Base-by-base conservation (phyloP, 2,797 vertebrate species). In the Pseudopleuronectes americanus region DNA sequence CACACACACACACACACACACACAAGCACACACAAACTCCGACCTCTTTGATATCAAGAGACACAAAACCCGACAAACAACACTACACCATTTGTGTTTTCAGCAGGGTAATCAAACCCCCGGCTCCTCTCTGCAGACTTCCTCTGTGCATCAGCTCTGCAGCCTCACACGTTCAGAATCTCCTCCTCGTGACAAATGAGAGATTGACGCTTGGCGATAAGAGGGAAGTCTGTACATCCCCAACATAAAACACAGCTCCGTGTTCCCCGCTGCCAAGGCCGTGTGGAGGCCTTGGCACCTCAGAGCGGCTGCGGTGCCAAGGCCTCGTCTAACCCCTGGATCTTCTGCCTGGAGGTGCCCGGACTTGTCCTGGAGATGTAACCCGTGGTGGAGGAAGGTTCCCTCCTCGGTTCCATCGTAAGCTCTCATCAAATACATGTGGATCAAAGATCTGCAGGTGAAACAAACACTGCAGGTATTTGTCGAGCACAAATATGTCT, bases 331-430 rank as follows among this genome's bases (percentile, higher is more conserved):
- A 77, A 89, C 83, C 81, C 83, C 73, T 41, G 72, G 63, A 84
- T 89, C 81, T 84, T 77, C 49, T 55, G 78, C 82, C 78, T 57
- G 73, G 79, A 86, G 80, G 71, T 91, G 92, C 91, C 28, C 4
- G 73, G 87, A 86, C 92, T 85, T 91, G 92, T 84, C 70, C 17
- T 4, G 24, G 74, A 64, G 57, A n/a, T 53, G 73, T 33, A 71
- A 62, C 41, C 8, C 4, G 73, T 10, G 53, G 47, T 80, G 77
- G 55, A 67, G 48, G 56, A 76, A 75, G 65, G 71, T 74, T 84
- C 65, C 74, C 72, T 79, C 66, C 71, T 69, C 31, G 2, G 21
- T 43, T 43, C 41, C 41, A 6, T 43, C 41, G 56, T 61, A 26
- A 31, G 10, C 41, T 73, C 36, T 14, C 17, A 49, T 55, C 16